Percentiles rank a stretch among this genome's conserved stretches.
These are phyloP conservation scores for Hyperoplus immaculatus DNA, from an alignment of 2,797 vertebrate genomes.

Conservation along the genomic window DNA sequence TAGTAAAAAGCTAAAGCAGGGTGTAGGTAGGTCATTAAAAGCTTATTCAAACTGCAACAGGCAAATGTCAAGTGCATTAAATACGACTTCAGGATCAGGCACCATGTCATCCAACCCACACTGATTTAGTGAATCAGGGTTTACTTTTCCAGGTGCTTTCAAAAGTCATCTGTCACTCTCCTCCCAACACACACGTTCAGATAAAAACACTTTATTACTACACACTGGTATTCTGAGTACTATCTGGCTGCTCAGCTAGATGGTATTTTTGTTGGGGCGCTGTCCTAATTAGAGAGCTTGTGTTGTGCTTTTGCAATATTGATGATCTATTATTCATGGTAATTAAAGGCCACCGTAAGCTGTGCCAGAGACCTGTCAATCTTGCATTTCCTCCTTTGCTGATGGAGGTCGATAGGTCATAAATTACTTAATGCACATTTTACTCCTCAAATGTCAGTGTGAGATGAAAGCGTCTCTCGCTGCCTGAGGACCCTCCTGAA, in stretches of 20 bases:
- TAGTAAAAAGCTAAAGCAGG: neutral
- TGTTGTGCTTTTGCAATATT: slow-evolving; percentile 18
- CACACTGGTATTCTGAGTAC: no score
- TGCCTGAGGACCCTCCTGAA: neutral
- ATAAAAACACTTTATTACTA: neutral
- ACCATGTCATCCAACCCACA: neutral
- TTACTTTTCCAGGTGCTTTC: neutral
- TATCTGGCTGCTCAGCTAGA: neutral
- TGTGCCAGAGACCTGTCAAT: slow-evolving; percentile 20
- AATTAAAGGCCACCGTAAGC: slow-evolving; percentile 21
- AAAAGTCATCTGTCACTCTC: neutral
- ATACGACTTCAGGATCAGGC: neutral
- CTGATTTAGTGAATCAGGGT: neutral
- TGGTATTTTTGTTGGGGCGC: neutral
- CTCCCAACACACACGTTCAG: neutral
- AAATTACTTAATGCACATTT: slow-evolving; percentile 12
- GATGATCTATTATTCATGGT: slow-evolving; percentile 40
- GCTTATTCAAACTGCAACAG: slow-evolving; percentile 10
- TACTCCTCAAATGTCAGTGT: slow-evolving; percentile 10
- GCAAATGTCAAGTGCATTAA: slow-evolving; percentile 12
- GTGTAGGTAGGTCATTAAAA: neutral
- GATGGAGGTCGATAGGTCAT: slow-evolving; percentile 25
- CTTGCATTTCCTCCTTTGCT: slow-evolving; percentile 17
- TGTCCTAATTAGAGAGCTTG: neutral
- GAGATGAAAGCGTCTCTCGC: neutral